Conservation (phyloP, 2,888 invertebrate species). For the Aleiodes alternator region DNA sequence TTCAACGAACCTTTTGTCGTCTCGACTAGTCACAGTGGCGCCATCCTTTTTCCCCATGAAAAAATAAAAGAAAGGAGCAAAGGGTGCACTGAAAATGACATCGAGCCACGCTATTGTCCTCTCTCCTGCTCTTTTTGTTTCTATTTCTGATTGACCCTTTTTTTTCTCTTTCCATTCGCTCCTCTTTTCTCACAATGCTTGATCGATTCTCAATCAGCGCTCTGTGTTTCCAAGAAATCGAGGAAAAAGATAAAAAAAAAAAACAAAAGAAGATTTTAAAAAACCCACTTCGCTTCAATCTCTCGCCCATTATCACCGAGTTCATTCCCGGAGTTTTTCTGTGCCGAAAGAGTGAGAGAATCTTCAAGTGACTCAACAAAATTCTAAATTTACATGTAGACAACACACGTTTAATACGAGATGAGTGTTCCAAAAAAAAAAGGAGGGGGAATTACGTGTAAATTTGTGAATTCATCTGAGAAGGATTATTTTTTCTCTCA, state of each 20-base stretch:
- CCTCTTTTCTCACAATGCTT: constrained; percentile 9
- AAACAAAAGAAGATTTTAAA: constrained; percentile 31
- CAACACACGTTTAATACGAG: constrained; percentile 25
- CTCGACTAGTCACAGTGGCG: constrained; percentile 14
- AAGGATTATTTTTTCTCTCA: constrained; percentile 5
- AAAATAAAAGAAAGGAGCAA: neutral
- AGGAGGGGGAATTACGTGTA: neutral
- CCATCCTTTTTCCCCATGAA: neutral
- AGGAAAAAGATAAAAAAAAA: constrained; percentile 15
- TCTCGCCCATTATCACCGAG: constrained; percentile 1
- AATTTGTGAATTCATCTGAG: constrained; percentile 31
- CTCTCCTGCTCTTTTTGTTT: constrained; percentile 1
- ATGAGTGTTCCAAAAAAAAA: neutral
- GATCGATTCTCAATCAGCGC: constrained; percentile 31
- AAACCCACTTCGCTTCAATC: too few species aligned
- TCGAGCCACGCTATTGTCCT: constrained; percentile 40
- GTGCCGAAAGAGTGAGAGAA: constrained; percentile 28
- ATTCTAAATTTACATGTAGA: constrained; percentile 23
- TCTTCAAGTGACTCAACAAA: constrained; percentile 27
- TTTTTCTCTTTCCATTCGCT: neutral
- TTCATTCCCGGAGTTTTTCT: constrained; percentile 40
- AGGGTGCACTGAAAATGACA: constrained; percentile 37
- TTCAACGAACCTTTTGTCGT: constrained; percentile 28
- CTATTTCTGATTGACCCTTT: neutral
- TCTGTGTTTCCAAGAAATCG: neutral